Evolutionary conservation across 2,797 vertebrate species (phyloP), one percentile per base, ranked within the genome.

Genomic region (Manis crassicaudata): DNA sequence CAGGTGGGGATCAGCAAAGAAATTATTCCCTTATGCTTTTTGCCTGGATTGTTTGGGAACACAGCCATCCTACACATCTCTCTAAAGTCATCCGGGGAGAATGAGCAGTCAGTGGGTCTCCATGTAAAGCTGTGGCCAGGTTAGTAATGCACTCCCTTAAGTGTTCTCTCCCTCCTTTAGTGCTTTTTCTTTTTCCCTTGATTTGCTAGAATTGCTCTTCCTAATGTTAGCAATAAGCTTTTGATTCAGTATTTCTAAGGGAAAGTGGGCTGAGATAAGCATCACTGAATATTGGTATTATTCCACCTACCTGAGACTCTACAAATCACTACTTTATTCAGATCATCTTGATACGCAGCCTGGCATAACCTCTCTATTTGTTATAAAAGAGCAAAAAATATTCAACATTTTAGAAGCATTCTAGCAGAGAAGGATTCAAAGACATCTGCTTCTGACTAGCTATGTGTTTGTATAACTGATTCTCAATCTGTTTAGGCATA

Each of bases 261-360:
- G 58, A 84, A 92, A 84, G 7, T 93, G 72, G 35, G 1, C 50
- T 16, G 35, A 95, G 54, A 92, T 18, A 62, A 40, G 21, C 60
- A 56, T 85, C 67, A 84, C 7, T 67, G 65, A 50, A 65, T 46
- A 75, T 40, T 86, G 58, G 1, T 81, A 50, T 75, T 85, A 81
- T 92, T 86, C 12, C 14, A 87, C 75, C 14, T 70, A 76, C 17
- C 9, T 0, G 7, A 65, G 62, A 58, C 18, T 81, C 50, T 95
- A 20, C 21, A 80, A 89, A 46, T 90, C 21, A 40, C 29, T 63
- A 5, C 81, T 85, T 89, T 91, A 75, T 95, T 96, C 65, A 92
- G 40, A 43, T 7, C 3, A 23, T 62, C n/a, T 76, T 79, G 21
- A 35, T 79, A 2, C 77, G 6, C 46, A 93, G 67, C 23, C 23